Percentiles rank a stretch among this genome's conserved stretches.
Evolutionary conservation across 2,797 vertebrate genomes (phyloP).

Genomic region (Lindbergichthys nudifrons): DNA sequence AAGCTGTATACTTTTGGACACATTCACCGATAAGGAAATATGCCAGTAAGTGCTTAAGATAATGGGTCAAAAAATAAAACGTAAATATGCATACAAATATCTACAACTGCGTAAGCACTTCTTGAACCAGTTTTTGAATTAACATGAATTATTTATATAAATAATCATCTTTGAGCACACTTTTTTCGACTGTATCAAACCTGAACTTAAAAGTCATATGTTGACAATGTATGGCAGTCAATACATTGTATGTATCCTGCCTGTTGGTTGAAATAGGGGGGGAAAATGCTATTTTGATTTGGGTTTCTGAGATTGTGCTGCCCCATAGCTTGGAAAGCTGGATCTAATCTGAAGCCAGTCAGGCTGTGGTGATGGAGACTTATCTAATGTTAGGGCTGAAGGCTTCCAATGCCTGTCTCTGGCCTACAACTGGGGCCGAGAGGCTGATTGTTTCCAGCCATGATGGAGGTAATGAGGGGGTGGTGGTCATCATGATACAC

Average conservation of each 20-base stretch:
- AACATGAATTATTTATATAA: constrained; percentile 20
- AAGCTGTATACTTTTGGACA: background rate
- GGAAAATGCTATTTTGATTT: constrained; percentile 59
- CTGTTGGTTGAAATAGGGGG: constrained; percentile 33
- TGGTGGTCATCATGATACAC: constrained; percentile 82
- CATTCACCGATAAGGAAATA: background rate
- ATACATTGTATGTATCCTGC: constrained; percentile 39
- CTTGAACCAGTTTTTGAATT: background rate
- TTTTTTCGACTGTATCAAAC: constrained; percentile 18
- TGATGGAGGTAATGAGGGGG: constrained; percentile 85
- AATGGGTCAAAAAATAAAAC: background rate
- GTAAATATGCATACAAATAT: background rate
- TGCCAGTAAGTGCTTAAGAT: background rate
- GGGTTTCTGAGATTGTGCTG: constrained; percentile 69
- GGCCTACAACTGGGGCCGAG: constrained; percentile 69
- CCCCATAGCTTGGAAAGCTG: constrained; percentile 72
- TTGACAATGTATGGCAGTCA: constrained; percentile 38
- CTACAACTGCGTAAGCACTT: background rate
- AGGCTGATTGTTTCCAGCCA: constrained; percentile 81
- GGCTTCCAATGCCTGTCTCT: constrained; percentile 70
- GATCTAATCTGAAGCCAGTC: constrained; percentile 75
- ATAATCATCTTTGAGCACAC: constrained; percentile 18
- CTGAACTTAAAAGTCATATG: constrained; percentile 6
- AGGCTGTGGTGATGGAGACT: constrained; percentile 76
- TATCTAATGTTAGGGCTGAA: constrained; percentile 76